Conservation (phyloP, 2,797 vertebrate genomes). For the Anabas testudineus region DNA sequence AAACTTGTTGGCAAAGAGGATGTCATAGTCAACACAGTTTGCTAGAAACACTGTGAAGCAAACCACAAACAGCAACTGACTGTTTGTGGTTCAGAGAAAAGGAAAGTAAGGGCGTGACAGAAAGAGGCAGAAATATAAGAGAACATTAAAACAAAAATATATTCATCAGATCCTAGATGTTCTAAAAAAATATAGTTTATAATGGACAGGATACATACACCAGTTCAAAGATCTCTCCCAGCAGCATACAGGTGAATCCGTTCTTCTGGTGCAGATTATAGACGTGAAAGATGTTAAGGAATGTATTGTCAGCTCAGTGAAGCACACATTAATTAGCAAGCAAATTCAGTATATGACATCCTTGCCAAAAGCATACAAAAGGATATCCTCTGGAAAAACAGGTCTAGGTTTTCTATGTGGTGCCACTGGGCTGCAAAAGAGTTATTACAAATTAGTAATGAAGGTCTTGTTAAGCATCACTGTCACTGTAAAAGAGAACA, state of each 20-base stretch:
- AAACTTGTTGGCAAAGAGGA: constrained; percentile 98
- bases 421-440: constrained; percentile 93
- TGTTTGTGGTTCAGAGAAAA: constrained; percentile 62
- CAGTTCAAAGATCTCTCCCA: constrained; percentile 97
- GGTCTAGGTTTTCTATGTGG: constrained; percentile 98
- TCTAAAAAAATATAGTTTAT: not conserved
- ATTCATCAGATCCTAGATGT: not conserved
- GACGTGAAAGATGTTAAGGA: constrained; percentile 89
- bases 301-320: not conserved
- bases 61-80: constrained; percentile 98
- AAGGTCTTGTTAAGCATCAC: not conserved
- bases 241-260: constrained; percentile 98
- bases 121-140: not conserved
- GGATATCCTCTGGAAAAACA: constrained; percentile 99
- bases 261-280: constrained; percentile 99
- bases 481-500: not conserved
- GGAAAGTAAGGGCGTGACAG: not conserved
- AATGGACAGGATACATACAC: constrained; percentile 87
- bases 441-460: constrained; percentile 10
- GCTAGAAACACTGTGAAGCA: constrained; percentile 97
- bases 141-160: not conserved
- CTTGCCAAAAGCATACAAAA: constrained; percentile 68
- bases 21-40: constrained; percentile 99
- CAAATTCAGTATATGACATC: not conserved
- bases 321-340: not conserved